Conservation (phyloP, 64 coral and sea anemone genomes). For the Dendronephthya gigantea region DNA sequence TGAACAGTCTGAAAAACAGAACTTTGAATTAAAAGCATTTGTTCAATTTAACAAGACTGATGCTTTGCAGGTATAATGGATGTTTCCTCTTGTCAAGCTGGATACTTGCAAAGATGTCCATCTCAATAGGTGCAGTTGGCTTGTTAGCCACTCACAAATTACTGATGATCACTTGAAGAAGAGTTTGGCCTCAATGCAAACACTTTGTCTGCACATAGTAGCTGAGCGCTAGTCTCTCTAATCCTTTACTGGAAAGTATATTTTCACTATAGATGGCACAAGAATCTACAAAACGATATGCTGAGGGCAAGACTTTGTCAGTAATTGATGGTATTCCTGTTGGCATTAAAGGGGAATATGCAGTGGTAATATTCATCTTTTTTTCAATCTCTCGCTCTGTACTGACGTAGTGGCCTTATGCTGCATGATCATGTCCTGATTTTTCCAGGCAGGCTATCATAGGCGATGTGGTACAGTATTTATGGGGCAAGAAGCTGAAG, state of each 20-base stretch:
- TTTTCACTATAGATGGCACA: conserved; percentile 63
- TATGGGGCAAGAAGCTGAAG: conserved; percentile 26
- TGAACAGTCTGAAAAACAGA: conserved; percentile 40
- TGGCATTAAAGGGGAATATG: conserved; percentile 64
- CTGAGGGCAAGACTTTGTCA: conserved; percentile 50
- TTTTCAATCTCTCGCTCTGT: background rate
- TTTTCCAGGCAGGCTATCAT: conserved; percentile 60
- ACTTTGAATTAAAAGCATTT: conserved; percentile 47
- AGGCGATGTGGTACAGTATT: conserved; percentile 69
- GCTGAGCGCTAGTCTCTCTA: too few species aligned
- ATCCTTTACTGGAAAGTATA: too few species aligned
- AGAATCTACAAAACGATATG: conserved; percentile 67
- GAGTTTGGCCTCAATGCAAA: too few species aligned
- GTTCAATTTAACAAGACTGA: conserved; percentile 56
- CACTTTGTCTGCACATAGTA: too few species aligned
- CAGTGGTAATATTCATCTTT: conserved; percentile 50
- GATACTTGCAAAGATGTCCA: background rate
- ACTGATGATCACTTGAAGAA: too few species aligned
- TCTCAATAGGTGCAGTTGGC: background rate
- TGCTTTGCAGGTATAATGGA: conserved; percentile 46
- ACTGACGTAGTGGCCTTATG: background rate
- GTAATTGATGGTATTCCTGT: conserved; percentile 91
- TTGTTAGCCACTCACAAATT: background rate
- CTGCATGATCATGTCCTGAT: background rate
- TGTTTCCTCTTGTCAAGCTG: background rate